Evolutionary conservation across 2,113 vertebrate species (phyloP), one percentile per base, ranked within the genome.

Genomic region (Pollimyrus isidori): DNA sequence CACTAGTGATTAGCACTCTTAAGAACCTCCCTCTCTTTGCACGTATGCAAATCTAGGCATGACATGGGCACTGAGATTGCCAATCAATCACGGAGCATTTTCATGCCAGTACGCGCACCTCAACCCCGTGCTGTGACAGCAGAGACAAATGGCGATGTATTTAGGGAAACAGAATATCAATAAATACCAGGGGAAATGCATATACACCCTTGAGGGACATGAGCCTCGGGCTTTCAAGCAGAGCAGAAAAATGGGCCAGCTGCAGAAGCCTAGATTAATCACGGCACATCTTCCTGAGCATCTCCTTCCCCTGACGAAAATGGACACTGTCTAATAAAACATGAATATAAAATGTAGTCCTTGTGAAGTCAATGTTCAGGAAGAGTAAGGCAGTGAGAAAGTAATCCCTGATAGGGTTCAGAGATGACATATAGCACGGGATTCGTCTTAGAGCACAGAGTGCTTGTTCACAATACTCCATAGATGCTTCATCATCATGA

Each of bases 301-400:
- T 90, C 62, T 91, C 88, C 80, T 49, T 86, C 26, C 76, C 88
- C 91, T 92, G 93, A 93, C 92, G 93, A 91, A 91, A 93, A 92
- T 92, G 92, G 87, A 92, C 87, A 91, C 87, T 90, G 89, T 90
- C 93, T 91, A 93, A 94, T 94, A 93, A 94, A 93, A 93, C 85
- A 90, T 88, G 90, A 90, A 93, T 92, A 93, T 89, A 93, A 94
- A 94, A 93, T 69, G 30, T 92, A 94, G 91, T 85, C 92, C 90
- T 92, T 93, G 92, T 93, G 90, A 89, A 94, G 94, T 92, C 90
- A 92, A 93, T 95, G 93, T 94, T 93, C 92, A 94, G 93, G 93
- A 93, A 94, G 93, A 94, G 91, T 91, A 90, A 91, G 80, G 46
- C 91, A 92, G 91, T 92, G 91, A 89, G 89, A 92, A 50, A 35